Conservation (phyloP, 30 jellyfish, hydroid and myxozoan genomes). For the Aurelia sp. region DNA sequence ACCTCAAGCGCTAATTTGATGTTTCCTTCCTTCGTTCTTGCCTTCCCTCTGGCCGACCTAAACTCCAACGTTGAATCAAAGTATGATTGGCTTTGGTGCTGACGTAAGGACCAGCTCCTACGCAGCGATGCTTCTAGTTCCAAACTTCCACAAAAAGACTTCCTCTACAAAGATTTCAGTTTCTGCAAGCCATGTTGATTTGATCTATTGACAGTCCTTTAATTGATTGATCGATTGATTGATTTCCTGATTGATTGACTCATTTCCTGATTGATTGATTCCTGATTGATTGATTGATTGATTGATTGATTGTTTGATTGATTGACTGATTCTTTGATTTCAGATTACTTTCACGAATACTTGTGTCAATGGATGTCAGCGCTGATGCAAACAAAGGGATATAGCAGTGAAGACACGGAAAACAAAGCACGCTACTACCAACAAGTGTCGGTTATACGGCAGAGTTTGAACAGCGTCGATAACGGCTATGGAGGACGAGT, state of each 20-base stretch:
- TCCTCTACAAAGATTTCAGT: too few species aligned
- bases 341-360: slow-evolving; percentile 50
- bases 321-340: neutral
- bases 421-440: slow-evolving; percentile 7
- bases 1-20: too few species aligned
- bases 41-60: too few species aligned
- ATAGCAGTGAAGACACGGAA: slow-evolving; percentile 1
- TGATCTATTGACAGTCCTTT: neutral
- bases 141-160: too few species aligned
- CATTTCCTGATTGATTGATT: neutral
- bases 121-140: too few species aligned
- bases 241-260: too few species aligned
- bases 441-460: slow-evolving; percentile 1
- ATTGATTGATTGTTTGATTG: neutral
- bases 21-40: too few species aligned
- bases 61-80: too few species aligned
- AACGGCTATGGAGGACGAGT: neutral
- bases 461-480: neutral
- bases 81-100: too few species aligned
- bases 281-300: slow-evolving; percentile 14
- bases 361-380: slow-evolving; percentile 52
- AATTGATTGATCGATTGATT: neutral
- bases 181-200: too few species aligned
- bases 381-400: slow-evolving; percentile 26
- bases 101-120: too few species aligned